These are phyloP conservation scores for Falco berigora DNA, from an alignment of 2,797 vertebrate species.

Conservation along the genomic window DNA sequence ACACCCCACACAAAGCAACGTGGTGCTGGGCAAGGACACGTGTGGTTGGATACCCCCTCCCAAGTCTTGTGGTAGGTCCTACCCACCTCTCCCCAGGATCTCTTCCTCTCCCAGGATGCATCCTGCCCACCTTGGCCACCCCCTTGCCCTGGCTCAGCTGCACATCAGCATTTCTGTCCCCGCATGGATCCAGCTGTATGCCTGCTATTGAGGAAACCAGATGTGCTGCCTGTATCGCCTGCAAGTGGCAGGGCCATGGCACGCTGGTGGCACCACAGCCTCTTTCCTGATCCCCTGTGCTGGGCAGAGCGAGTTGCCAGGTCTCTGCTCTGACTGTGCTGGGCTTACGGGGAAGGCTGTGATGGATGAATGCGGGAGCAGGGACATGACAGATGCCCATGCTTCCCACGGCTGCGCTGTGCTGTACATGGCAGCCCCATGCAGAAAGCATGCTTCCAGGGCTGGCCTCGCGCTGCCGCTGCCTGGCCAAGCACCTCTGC, in stretches of 20 bases:
- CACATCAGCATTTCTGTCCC: neutral
- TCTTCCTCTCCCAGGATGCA: neutral
- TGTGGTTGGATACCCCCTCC: neutral
- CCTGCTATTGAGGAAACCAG: neutral
- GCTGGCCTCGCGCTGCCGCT: neutral
- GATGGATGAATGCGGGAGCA: neutral
- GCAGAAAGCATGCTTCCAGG: neutral
- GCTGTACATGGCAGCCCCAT: accelerated
- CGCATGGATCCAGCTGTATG: neutral
- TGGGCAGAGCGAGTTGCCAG: neutral
- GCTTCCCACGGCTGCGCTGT: accelerated
- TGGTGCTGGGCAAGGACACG: neutral
- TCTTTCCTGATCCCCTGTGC: accelerated
- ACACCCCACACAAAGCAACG: neutral
- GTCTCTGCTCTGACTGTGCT: neutral
- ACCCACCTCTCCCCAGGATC: neutral
- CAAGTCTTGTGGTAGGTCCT: neutral
- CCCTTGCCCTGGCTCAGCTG: neutral
- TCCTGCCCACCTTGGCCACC: neutral
- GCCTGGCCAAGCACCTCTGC: neutral
- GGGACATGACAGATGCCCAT: neutral
- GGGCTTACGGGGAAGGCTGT: accelerated
- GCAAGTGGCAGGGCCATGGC: neutral
- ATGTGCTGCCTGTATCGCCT: accelerated
- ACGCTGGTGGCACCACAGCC: neutral